Base-by-base conservation (phyloP, 2,888 invertebrate genomes). In the Caenorhabditis sinica region DNA sequence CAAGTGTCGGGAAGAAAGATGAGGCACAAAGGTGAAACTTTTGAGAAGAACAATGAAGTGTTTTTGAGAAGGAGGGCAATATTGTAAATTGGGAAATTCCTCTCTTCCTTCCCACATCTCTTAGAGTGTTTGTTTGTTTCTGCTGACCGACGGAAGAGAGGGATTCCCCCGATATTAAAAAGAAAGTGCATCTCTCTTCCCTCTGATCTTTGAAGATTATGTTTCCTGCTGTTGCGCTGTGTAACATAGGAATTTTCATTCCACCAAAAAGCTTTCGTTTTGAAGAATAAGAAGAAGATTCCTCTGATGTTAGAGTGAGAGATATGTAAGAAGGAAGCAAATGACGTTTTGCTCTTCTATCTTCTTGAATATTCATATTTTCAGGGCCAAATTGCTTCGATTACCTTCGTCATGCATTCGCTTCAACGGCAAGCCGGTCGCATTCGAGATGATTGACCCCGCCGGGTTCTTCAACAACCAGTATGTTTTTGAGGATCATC, bases 371-470 rank as follows among this genome's bases (percentile, higher is more conserved):
- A 66, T 65, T 65, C 66, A 73, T 20, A 49, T 56, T 76, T 87
- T 45, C 79, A 88, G 88, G 81, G 87, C 88, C 0, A 88, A 88
- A 75, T 63, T 88, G 23, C 58, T 61, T 45, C 63, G 85, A 43
- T 71, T 88, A 40, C 88, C 88, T 40, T 87, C 87, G 2, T 71
- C 88, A 23, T 88, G 88, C 66, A 58, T 88, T 8, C 69, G 85
- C 15, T 82, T 66, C 71, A 73, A 75, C n/a, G 86, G 86, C 4
- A 61, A 82, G 40, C 88, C 87, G 1, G 87, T 88, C 1, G 88
- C 88, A n/a, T 88, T 88, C 69, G 88, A 88, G 58, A 88, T 88
- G 88, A 77, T 86, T 3, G 88, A 88, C 68, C 88, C 88, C 0
- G 83, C 86, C 17, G 88, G 88, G 15, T 88, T 88, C 66, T 85